A percentile compares a stretch with the other conserved stretches of the same genome.
phyloP scores from a whole-genome alignment of 2,113 vertebrate genomes.

The Barbus barbus region DNA sequence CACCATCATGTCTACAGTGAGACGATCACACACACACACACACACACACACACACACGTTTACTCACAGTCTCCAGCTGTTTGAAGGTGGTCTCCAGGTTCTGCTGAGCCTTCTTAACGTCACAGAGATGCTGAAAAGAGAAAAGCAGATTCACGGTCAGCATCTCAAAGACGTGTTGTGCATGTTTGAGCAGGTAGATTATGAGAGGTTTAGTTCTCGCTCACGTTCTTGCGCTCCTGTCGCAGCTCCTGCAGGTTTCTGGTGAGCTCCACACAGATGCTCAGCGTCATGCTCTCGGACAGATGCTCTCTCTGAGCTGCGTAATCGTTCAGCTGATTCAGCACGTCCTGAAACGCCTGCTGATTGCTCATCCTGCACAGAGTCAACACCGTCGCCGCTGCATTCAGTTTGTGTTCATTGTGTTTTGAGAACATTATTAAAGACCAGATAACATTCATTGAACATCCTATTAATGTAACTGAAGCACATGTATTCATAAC shows the following conservation, averaged over 20 bases:
- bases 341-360: slow-evolving; percentile 70
- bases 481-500: too few species aligned
- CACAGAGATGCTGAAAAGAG: slow-evolving; percentile 75
- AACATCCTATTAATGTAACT: too few species aligned
- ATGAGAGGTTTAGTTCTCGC: too few species aligned
- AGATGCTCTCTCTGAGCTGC: slow-evolving; percentile 72
- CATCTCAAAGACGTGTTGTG: neutral
- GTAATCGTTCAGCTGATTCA: slow-evolving; percentile 72
- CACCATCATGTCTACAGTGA: too few species aligned
- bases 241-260: slow-evolving; percentile 72
- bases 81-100: slow-evolving; percentile 81
- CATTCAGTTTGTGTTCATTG: too few species aligned
- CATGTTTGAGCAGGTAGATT: too few species aligned
- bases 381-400: neutral
- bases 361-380: slow-evolving; percentile 79
- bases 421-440: too few species aligned
- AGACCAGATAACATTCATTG: too few species aligned
- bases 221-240: slow-evolving; percentile 73
- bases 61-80: slow-evolving; percentile 84
- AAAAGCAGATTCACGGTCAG: neutral
- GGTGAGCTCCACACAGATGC: slow-evolving; percentile 70
- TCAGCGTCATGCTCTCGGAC: slow-evolving; percentile 71
- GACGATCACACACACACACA: too few species aligned
- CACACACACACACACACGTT: too few species aligned
- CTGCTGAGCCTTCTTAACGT: slow-evolving; percentile 84